Conservation (phyloP, 2,797 vertebrate species). For the Eulemur rubriventer region DNA sequence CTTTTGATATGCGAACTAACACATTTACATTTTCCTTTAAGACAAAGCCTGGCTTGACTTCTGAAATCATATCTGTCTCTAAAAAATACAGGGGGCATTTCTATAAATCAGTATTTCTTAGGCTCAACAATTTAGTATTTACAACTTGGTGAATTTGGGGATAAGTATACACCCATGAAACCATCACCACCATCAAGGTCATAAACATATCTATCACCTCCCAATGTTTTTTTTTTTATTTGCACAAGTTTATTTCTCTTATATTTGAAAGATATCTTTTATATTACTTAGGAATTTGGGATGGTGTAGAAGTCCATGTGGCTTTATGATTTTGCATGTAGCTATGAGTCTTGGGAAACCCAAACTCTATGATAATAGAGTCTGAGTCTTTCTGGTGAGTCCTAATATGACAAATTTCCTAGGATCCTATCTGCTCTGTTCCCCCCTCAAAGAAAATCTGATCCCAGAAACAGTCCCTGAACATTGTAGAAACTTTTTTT, state of each 20-base stretch:
- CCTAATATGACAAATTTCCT: not conserved
- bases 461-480: not conserved
- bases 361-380: not conserved
- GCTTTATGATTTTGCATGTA: not conserved
- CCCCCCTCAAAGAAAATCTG: not conserved
- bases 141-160: not conserved
- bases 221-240: not conserved
- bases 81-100: too few relatives aligned
- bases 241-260: not conserved
- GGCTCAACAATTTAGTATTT: not conserved
- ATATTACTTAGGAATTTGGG: not conserved
- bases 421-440: fast-evolving
- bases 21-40: too few relatives aligned
- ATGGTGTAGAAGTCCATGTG: not conserved
- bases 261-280: not conserved
- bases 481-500: not conserved
- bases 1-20: too few relatives aligned
- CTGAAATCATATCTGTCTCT: too few relatives aligned
- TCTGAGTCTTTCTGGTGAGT: not conserved
- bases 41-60: too few relatives aligned
- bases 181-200: not conserved
- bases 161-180: not conserved
- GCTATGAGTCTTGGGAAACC: not conserved
- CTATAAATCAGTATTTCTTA: too few relatives aligned
- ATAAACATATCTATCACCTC: not conserved